phyloP scores from a whole-genome alignment of 2,113 vertebrate species.

The Cephalopholis sonnerati region DNA sequence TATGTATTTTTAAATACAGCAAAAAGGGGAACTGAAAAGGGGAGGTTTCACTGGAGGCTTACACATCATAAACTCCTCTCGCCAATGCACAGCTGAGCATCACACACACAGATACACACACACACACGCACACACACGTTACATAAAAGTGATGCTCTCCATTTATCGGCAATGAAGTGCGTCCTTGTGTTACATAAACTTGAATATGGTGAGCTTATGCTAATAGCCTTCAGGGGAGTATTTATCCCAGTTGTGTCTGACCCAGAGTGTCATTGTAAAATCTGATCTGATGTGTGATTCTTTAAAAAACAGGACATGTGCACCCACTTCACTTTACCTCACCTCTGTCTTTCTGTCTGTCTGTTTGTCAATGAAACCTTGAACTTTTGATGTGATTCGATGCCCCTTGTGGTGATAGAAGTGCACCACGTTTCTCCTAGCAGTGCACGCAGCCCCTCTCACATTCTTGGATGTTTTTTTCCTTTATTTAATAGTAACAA shows the following conservation, averaged over 20 bases:
- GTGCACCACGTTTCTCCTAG: background rate
- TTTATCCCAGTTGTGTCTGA: background rate
- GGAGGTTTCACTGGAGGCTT: background rate
- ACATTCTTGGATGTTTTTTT: slow-evolving; percentile 10
- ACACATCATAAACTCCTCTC: background rate
- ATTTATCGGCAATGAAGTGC: slow-evolving; percentile 23
- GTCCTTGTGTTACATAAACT: slow-evolving; percentile 51
- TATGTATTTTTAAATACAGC: background rate
- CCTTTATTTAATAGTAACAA: background rate
- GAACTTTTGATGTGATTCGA: slow-evolving; percentile 1
- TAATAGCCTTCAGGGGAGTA: background rate
- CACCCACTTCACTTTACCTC: background rate
- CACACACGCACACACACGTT: slow-evolving; percentile 21
- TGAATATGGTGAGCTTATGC: slow-evolving; percentile 13
- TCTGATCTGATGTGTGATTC: background rate
- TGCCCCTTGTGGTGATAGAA: slow-evolving; percentile 30
- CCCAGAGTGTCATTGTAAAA: background rate
- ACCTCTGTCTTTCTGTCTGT: background rate
- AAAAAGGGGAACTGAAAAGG: slow-evolving; percentile 43
- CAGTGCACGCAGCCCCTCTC: background rate
- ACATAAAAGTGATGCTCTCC: slow-evolving; percentile 42
- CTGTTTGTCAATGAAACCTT: background rate
- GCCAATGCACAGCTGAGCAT: slow-evolving; percentile 17
- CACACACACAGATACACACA: background rate
- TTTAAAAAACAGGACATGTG: background rate